Conservation (phyloP, 1,140 invertebrate genomes). For the Drosophila insularis region DNA sequence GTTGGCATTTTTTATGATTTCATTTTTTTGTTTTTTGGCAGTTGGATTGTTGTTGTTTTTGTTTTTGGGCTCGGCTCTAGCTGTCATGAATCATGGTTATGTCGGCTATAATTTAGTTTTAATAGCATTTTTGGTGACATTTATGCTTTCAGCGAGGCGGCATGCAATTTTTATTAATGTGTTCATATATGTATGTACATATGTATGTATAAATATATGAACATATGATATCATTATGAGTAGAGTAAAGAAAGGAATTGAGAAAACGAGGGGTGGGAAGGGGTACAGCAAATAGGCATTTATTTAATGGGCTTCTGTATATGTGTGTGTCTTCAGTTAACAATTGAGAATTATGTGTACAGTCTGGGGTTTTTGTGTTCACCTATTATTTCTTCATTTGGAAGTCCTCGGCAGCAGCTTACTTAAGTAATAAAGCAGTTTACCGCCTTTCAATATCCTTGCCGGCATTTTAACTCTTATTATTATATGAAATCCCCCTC, state of each 20-base stretch:
- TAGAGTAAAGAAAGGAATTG: too few species aligned
- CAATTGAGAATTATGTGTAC: conserved; percentile 49
- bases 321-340: conserved; percentile 12
- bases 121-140: conserved; percentile 78
- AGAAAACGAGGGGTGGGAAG: too few species aligned
- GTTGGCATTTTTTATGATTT: conserved; percentile 57
- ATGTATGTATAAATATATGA: conserved; percentile 41
- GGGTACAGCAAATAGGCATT: conserved; percentile 17
- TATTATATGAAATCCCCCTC: conserved; percentile 37
- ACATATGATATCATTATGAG: conserved; percentile 73
- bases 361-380: neutral
- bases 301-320: conserved; percentile 60
- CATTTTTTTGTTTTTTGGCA: too few species aligned
- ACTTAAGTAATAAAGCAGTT: conserved; percentile 80
- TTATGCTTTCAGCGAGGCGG: conserved; percentile 72
- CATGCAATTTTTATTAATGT: conserved; percentile 78
- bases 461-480: conserved; percentile 60
- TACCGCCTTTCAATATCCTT: conserved; percentile 78
- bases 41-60: conserved; percentile 16
- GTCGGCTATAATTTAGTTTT: conserved; percentile 78
- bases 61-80: conserved; percentile 29
- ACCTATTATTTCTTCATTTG: conserved; percentile 4
- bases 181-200: conserved; percentile 3
- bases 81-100: conserved; percentile 75
- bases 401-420: conserved; percentile 47